Conservation (phyloP, 2,113 vertebrate genomes). For the Aegotheles bennettii region DNA sequence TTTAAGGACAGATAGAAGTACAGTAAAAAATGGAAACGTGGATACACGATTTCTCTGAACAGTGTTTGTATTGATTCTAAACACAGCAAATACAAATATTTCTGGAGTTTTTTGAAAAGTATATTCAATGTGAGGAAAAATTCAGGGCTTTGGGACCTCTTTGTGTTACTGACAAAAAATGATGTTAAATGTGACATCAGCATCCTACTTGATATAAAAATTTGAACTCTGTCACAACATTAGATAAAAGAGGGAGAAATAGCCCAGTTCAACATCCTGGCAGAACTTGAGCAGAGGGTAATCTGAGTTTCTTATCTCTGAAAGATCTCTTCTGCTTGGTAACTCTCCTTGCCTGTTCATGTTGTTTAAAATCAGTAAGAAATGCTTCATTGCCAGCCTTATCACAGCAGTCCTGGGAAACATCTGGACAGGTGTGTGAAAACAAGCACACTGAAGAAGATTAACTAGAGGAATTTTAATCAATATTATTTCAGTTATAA, state of each 20-base stretch:
- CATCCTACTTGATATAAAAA: not conserved
- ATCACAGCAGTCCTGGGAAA: not conserved
- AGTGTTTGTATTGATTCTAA: not conserved
- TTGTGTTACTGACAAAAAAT: not conserved
- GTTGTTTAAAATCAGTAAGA: not conserved
- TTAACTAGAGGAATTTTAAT: not conserved
- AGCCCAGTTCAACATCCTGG: not conserved
- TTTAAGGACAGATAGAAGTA: not conserved
- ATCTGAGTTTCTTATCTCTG: not conserved
- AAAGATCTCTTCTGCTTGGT: not conserved
- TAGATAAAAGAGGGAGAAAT: not conserved
- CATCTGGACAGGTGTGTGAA: not conserved
- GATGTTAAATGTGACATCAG: not conserved
- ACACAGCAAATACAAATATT: not conserved
- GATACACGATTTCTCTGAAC: not conserved
- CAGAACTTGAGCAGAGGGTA: not conserved
- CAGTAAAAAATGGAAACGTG: not conserved
- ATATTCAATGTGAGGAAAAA: not conserved
- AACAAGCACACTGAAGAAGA: not conserved
- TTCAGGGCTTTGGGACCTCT: not conserved
- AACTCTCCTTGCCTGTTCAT: not conserved
- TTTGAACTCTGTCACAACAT: not conserved
- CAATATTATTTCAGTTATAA: not conserved
- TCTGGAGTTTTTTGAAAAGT: not conserved
- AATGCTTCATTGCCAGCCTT: not conserved